Evolutionary conservation across 2,797 vertebrate species (phyloP).

Genomic region (Notolabrus celidotus): DNA sequence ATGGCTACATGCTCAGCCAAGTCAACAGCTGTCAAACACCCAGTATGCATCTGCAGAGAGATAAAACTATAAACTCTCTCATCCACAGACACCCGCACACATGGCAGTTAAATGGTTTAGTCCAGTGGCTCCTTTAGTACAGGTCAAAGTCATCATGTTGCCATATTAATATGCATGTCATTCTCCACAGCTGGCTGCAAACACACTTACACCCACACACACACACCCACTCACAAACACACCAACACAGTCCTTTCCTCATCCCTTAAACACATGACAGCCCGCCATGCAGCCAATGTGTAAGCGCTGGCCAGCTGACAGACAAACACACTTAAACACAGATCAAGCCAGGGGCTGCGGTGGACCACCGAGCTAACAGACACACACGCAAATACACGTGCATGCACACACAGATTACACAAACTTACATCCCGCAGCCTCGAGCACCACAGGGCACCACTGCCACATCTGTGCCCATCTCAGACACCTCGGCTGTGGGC

Average conservation of each 20-base stretch:
- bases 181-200: slow-evolving; percentile 76
- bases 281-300: slow-evolving; percentile 57
- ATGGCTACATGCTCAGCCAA: slow-evolving; percentile 66
- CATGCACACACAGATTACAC: slow-evolving; percentile 48
- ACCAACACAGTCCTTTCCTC: slow-evolving; percentile 28
- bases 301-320: slow-evolving; percentile 72
- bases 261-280: slow-evolving; percentile 61
- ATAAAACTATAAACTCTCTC: slow-evolving; percentile 73
- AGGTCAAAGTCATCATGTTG: slow-evolving; percentile 77
- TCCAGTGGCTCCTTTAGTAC: slow-evolving; percentile 62
- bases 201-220: slow-evolving; percentile 25
- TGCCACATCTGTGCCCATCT: slow-evolving; percentile 86
- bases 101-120: slow-evolving; percentile 61
- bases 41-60: slow-evolving; percentile 61
- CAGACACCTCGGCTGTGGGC: slow-evolving; percentile 76
- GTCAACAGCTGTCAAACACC: slow-evolving; percentile 80
- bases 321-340: slow-evolving; percentile 77
- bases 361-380: slow-evolving; percentile 20
- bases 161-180: slow-evolving; percentile 74
- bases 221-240: slow-evolving; percentile 27
- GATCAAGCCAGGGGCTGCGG: slow-evolving; percentile 69
- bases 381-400: slow-evolving; percentile 30
- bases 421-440: slow-evolving; percentile 77
- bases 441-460: slow-evolving; percentile 73
- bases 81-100: slow-evolving; percentile 65